Evolutionary conservation across 2,888 invertebrate species (phyloP), one percentile per base, ranked within the genome.

Genomic region (Halocaridina rubra): DNA sequence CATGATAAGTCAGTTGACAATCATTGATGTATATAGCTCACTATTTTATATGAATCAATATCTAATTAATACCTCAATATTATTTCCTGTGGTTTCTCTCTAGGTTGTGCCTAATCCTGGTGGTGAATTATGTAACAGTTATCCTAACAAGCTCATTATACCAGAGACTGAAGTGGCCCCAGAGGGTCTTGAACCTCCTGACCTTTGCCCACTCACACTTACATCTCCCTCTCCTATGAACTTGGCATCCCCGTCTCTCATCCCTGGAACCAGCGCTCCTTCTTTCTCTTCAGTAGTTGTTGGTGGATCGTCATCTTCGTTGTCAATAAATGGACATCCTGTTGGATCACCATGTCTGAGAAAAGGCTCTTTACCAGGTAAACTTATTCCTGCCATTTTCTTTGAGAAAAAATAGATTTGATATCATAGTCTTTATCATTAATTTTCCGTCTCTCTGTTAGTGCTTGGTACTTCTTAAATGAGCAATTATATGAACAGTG

Each of bases 41-140:
- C n/a, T n/a, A n/a, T n/a, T n/a, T n/a, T n/a, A n/a, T n/a, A n/a
- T n/a, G n/a, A n/a, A n/a, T n/a, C n/a, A n/a, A n/a, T n/a, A n/a
- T 19, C 59, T 13, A 3, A 7, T 19, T 59, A 5, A 19, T 59
- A 59, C 13, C 59, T 22, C 13, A 13, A 59, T 59, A 3, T 59
- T 59, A 59, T 3, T 59, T 5, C 4, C 22, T 19, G 5, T 7
- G 4, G 19, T 59, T 7, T 71, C 24, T 13, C 59, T 32, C 0
- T 78, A 84, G 84, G 79, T 84, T 5, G 64, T 84, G 0, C 84
- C 84, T 3, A 84, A 84, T 30, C 10, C 27, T 16, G 39, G 27
- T 16, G 79, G 84, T 1, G 84, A 84, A 27, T 19, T 84, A 3
- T 84, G 84, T 32, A 84, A 79, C 64, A 84, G 78, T 24, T 84